Percentiles rank a stretch among this genome's conserved stretches.
These are phyloP conservation scores for Synanthedon vespiformis DNA, from an alignment of 2,888 invertebrate genomes.

Conservation along the genomic window DNA sequence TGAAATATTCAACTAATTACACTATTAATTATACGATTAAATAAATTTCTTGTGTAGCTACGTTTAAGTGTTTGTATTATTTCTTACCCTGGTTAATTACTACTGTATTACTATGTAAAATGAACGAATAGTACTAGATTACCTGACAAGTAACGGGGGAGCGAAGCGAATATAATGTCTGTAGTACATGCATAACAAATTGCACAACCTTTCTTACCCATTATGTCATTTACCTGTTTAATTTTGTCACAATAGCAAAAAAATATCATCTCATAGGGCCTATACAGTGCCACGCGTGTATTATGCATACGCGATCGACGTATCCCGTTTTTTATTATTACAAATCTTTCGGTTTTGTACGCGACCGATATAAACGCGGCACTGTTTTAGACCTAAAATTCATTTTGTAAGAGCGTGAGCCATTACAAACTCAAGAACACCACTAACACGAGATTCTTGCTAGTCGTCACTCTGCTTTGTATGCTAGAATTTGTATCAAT, in stretches of 20 bases:
- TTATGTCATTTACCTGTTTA: constrained; percentile 43
- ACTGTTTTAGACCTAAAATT: no score
- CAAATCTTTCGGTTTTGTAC: no score
- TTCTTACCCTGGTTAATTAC: constrained; percentile 43
- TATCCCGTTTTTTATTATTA: no score
- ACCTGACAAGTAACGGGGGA: constrained; percentile 11
- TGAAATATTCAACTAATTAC: constrained; percentile 27
- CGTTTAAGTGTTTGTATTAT: constrained; percentile 19
- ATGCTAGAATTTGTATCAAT: no score
- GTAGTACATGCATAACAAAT: constrained; percentile 60
- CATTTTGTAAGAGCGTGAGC: no score
- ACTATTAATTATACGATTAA: constrained; percentile 11
- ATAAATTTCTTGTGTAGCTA: constrained; percentile 17
- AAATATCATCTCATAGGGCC: constrained; percentile 12
- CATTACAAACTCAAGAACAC: no score
- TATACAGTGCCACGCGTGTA: no score
- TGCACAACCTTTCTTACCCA: constrained; percentile 66
- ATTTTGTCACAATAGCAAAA: not conserved
- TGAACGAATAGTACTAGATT: constrained; percentile 1
- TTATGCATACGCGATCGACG: no score
- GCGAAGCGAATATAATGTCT: constrained; percentile 38
- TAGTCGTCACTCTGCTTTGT: no score
- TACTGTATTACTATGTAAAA: constrained; percentile 18
- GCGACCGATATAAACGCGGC: no score
- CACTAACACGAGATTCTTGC: no score